These are phyloP conservation scores for Myotis myotis DNA, from an alignment of 2,797 vertebrate species.

Conservation along the genomic window DNA sequence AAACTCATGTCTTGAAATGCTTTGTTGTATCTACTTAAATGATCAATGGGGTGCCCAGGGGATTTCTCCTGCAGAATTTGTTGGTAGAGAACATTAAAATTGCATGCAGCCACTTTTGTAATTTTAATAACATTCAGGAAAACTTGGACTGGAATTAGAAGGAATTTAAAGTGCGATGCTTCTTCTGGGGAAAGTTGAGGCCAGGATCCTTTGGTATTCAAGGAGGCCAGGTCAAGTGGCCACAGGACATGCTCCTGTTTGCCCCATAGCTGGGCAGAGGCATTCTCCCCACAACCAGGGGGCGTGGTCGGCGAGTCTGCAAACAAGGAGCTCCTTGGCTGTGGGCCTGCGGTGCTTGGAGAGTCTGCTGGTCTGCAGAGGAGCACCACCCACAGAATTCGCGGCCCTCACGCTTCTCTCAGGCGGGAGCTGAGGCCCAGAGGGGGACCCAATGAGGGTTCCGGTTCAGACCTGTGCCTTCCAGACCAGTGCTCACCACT, in stretches of 20 bases:
- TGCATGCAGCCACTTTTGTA: constrained; percentile 66
- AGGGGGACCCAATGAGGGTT: background rate
- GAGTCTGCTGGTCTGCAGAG: background rate
- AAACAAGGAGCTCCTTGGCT: background rate
- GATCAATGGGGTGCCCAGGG: constrained; percentile 60
- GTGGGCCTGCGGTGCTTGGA: background rate
- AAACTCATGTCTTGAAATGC: constrained; percentile 66
- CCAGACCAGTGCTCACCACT: background rate
- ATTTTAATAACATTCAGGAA: constrained; percentile 68
- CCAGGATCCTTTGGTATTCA: background rate
- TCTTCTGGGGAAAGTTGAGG: constrained; percentile 26
- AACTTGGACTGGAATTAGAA: constrained; percentile 59
- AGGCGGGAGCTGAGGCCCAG: background rate
- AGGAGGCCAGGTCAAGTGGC: background rate
- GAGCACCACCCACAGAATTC: background rate
- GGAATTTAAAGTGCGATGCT: constrained; percentile 53
- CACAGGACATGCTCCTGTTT: background rate
- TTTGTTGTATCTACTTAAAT: constrained; percentile 73
- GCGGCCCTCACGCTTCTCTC: background rate
- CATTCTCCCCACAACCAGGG: background rate
- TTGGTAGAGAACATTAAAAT: constrained; percentile 70
- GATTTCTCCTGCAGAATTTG: constrained; percentile 65
- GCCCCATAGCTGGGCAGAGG: background rate
- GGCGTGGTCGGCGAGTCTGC: background rate
- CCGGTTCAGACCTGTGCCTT: background rate